phyloP scores from a whole-genome alignment of 2,888 invertebrate genomes.

The Dexiosoma caninum region DNA sequence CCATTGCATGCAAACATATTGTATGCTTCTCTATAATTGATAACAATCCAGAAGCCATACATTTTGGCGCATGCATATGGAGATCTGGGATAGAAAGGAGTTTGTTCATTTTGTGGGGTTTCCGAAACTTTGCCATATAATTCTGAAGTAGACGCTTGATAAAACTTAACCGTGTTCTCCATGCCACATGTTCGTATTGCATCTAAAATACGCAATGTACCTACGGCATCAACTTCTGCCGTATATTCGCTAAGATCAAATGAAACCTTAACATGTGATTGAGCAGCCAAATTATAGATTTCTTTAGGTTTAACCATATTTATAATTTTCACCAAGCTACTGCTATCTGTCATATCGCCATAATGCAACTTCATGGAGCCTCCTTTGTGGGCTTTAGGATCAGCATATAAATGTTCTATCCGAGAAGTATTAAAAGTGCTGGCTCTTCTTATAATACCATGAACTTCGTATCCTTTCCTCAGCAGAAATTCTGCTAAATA shows the following conservation, averaged over 20 bases:
- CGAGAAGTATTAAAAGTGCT: slow-evolving; percentile 98
- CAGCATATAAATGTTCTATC: slow-evolving; percentile 96
- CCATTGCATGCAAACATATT: slow-evolving; percentile 97
- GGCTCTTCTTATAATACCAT: slow-evolving; percentile 95
- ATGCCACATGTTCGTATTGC: slow-evolving; percentile 93
- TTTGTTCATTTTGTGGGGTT: slow-evolving; percentile 94
- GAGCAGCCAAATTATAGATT: slow-evolving; percentile 98
- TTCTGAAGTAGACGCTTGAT: slow-evolving; percentile 98
- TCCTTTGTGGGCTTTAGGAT: slow-evolving; percentile 92
- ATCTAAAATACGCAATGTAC: slow-evolving; percentile 92
- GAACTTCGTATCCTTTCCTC: slow-evolving; percentile 94
- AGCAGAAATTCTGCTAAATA: slow-evolving; percentile 96
- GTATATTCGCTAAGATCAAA: slow-evolving; percentile 99
- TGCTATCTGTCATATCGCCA: slow-evolving; percentile 99
- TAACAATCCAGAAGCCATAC: slow-evolving; percentile 97
- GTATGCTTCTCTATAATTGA: slow-evolving; percentile 97
- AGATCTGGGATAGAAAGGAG: slow-evolving; percentile 96
- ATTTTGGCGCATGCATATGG: slow-evolving; percentile 98
- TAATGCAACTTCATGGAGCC: slow-evolving; percentile 96
- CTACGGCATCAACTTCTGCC: slow-evolving; percentile 98
- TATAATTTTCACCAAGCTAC: slow-evolving; percentile 93
- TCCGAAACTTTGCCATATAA: slow-evolving; percentile 95
- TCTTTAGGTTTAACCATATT: slow-evolving; percentile 85
- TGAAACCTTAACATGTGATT: slow-evolving; percentile 99
- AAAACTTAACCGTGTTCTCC: slow-evolving; percentile 89